Evolutionary conservation across 2,888 invertebrate species (phyloP).

Genomic region (Rhabditoides inermis): DNA sequence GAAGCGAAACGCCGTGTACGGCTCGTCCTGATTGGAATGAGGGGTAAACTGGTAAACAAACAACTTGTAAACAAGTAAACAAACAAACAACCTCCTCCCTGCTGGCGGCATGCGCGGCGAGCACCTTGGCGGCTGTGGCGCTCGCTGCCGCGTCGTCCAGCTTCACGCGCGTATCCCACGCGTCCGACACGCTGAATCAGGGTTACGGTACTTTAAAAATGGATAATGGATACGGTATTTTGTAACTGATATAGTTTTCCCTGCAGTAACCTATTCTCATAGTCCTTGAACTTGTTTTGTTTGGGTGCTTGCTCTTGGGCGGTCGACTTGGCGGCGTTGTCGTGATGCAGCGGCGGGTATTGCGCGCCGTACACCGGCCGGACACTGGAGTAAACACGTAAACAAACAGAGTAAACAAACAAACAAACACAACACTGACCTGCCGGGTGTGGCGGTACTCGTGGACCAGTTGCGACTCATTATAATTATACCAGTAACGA

Average conservation of each 20-base stretch:
- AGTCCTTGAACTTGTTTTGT: constrained; percentile 41
- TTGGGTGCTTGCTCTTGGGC: constrained; percentile 16
- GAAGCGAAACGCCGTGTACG: no score
- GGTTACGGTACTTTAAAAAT: not conserved
- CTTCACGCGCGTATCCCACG: constrained; percentile 45
- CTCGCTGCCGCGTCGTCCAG: constrained; percentile 41
- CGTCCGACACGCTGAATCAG: constrained; percentile 48
- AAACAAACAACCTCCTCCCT: constrained; percentile 16
- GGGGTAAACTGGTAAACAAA: no score
- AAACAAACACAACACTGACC: constrained; percentile 9
- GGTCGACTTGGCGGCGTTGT: constrained; percentile 16
- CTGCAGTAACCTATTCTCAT: constrained; percentile 46
- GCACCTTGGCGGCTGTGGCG: constrained; percentile 42
- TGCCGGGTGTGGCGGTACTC: constrained; percentile 11
- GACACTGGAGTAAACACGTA: constrained; percentile 26
- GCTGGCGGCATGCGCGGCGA: constrained; percentile 40
- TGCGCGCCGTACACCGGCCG: constrained; percentile 50
- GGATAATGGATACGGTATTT: not conserved
- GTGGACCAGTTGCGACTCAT: constrained; percentile 10
- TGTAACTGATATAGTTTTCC: not conserved
- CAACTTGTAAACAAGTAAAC: not conserved
- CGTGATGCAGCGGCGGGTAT: constrained; percentile 43
- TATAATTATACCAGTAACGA: not conserved
- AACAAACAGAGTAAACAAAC: not conserved
- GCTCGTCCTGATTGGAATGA: no score